Evolutionary conservation across 2,113 vertebrate genomes (phyloP), one percentile per base, ranked within the genome.

Genomic region (Rhinolophus sinicus): DNA sequence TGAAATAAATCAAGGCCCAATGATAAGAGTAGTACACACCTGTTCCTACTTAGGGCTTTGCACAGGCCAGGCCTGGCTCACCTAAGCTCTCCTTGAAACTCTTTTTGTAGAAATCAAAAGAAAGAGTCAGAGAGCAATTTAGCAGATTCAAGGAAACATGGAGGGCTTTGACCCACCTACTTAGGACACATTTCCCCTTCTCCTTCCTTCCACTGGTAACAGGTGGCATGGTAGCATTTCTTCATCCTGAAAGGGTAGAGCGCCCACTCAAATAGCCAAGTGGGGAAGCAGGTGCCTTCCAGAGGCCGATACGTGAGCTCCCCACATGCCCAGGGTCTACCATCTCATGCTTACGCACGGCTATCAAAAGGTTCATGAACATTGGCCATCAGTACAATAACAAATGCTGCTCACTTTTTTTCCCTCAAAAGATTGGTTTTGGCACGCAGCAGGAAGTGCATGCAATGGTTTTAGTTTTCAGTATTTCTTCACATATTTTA

Each of bases 241-340:
- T 96, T 98, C 96, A 97, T 97, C 96, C 95, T 98, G 97, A 97
- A 97, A 97, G 97, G 0, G 67, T 33, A 97, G 93, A 98, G 94
- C 83, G 97, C 97, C 98, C 96, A 96, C 98, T 98, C 95, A 97
- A 98, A 97, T 88, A 95, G 96, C 97, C 77, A 96, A 93, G 97
- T 75, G 70, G 89, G 96, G 65, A 95, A 85, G 93, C 84, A 0
- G 47, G 16, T 65, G 52, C 58, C 18, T 96, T 94, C 76, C 50
- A 96, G 94, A 97, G 91, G 96, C 60, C 35, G 81, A 64, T 22
- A 92, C 26, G 60, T 84, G 89, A 84, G 83, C 6, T 91, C 35
- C 81, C 94, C 78, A 81, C 18, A 67, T 10, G 47, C 86, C 94
- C 93, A 77, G 78, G 33, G 35, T 50, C 86, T 97, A 70, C n/a